Conservation (phyloP, 2,888 invertebrate genomes). For the Sphinx pinastri region DNA sequence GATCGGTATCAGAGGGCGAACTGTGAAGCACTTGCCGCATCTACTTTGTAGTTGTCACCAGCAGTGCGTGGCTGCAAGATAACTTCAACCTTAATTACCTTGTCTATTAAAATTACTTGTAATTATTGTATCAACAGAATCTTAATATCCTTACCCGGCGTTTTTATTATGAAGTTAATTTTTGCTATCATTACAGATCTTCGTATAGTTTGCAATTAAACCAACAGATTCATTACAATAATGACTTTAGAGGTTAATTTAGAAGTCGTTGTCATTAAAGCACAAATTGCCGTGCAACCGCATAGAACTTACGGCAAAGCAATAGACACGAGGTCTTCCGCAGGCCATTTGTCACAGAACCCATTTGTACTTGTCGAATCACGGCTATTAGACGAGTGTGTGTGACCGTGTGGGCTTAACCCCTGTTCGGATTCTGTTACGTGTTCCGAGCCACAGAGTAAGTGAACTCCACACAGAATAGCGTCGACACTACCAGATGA, state of each 20-base stretch:
- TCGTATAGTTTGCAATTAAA: not conserved
- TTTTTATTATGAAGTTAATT: too few relatives aligned
- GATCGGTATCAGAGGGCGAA: slow-evolving; percentile 71
- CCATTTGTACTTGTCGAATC: slow-evolving; percentile 85
- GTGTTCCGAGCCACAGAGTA: slow-evolving; percentile 57
- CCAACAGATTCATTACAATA: not conserved
- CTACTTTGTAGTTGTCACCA: slow-evolving; percentile 66
- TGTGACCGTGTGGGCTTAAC: slow-evolving; percentile 80
- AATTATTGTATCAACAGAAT: not conserved
- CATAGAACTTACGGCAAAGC: slow-evolving; percentile 23
- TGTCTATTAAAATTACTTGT: not conserved
- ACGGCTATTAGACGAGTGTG: slow-evolving; percentile 83
- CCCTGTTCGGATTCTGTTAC: slow-evolving; percentile 65
- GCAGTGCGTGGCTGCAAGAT: slow-evolving; percentile 37
- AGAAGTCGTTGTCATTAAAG: slow-evolving; percentile 50
- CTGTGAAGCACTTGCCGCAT: slow-evolving; percentile 62
- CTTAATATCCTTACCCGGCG: not conserved
- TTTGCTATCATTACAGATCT: not conserved
- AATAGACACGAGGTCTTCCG: slow-evolving; percentile 69
- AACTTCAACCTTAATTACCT: slow-evolving; percentile 54
- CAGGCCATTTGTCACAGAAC: slow-evolving; percentile 82
- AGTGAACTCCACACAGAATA: slow-evolving; percentile 36
- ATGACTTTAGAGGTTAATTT: not conserved
- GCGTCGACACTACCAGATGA: slow-evolving; percentile 40
- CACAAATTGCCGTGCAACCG: slow-evolving; percentile 61